Evolutionary conservation across 2,113 vertebrate species (phyloP).

Genomic region (Clarias gariepinus): DNA sequence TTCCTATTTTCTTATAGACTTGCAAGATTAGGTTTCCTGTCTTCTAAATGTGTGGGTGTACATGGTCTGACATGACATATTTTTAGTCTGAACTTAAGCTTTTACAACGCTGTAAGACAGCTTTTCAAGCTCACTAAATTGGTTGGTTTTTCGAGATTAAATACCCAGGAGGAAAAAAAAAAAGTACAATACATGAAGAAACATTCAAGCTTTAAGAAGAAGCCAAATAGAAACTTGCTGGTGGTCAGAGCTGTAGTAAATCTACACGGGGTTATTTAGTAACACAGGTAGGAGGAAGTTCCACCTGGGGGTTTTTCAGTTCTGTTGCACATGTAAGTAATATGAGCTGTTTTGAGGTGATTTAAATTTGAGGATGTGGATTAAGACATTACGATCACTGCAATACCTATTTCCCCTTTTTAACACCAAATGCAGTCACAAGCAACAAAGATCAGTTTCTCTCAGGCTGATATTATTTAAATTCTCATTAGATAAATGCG

Average conservation of each 20-base stretch:
- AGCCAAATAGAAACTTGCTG: too few species aligned
- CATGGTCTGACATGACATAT: constrained; percentile 19
- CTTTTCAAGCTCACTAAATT: background rate
- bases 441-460: background rate
- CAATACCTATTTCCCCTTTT: constrained; percentile 6
- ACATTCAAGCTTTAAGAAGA: background rate
- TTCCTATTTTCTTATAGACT: constrained; percentile 34
- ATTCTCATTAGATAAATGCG: background rate
- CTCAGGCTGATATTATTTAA: background rate
- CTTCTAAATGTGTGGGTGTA: constrained; percentile 45
- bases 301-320: background rate
- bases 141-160: background rate
- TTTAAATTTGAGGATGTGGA: constrained; percentile 27
- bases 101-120: background rate
- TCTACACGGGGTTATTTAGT: background rate
- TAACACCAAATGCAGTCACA: too few species aligned
- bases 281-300: constrained; percentile 1
- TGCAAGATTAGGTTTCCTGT: constrained; percentile 47
- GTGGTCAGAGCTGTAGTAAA: background rate
- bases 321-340: background rate
- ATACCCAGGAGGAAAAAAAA: background rate
- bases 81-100: constrained; percentile 28
- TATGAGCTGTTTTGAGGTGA: background rate
- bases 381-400: background rate
- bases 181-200: background rate